Base-by-base conservation (phyloP, 2,797 vertebrate species). In the Melopsittacus undulatus region DNA sequence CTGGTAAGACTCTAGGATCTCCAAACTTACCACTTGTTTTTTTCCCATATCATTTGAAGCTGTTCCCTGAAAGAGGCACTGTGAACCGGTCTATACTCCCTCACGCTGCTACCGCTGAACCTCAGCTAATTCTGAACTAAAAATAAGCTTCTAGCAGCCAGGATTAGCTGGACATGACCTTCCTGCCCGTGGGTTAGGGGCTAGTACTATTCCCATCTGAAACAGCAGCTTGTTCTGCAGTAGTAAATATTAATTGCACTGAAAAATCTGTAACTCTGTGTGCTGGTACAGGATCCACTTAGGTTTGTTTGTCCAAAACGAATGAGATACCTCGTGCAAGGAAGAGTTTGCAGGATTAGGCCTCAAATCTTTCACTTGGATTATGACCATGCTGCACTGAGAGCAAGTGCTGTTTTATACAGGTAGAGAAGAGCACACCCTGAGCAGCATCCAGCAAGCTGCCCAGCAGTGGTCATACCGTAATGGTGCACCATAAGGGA, bases 21-120 rank as follows among this genome's bases (percentile, higher is more conserved):
- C 77, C 46, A 78, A 49, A 97, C 98, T 98, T 97, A 99, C 98
- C 98, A 84, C 96, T 59, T 95, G 98, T 91, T 98, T 98, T 96
- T 97, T 98, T 66, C 97, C 98, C 98, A 98, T 99, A 78, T 83
- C 72, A 92, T 87, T 79, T 90, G 96, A 95, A 97, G 85, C 69
- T 10, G n/a, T 67, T 93, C 45, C 70, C 81, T 82, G 77, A 76
- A 67, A 79, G 92, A 95, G 90, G 89, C 46, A 52, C 86, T 67
- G 64, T 86, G 87, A 92, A 61, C 89, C 7, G 63, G 56, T 62
- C 69, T 79, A 20, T 72, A 78, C 83, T 94, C 51, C 78, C 59
- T 92, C 80, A 95, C 76, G 1, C 81, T 34, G 90, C 92, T 86
- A 54, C 72, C 14, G 34, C 82, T 96, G 94, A 97, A 96, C 67